These are phyloP conservation scores for Temnothorax ravouxi DNA, from an alignment of 2,888 invertebrate genomes.

Conservation along the genomic window DNA sequence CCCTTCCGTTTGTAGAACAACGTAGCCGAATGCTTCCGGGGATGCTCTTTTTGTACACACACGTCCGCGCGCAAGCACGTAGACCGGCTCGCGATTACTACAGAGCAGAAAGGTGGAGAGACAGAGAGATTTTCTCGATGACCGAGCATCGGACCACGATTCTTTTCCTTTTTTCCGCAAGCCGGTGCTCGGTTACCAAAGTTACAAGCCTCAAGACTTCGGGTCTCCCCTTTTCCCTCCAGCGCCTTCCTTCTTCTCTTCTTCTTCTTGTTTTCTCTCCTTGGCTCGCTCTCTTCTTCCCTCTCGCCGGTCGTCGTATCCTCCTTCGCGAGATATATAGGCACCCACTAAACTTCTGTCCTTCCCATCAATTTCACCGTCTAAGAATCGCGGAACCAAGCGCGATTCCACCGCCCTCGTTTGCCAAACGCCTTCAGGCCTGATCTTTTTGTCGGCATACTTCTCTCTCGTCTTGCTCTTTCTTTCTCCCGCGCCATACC, in stretches of 20 bases:
- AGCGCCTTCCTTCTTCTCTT: conserved; percentile 37
- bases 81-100: conserved; percentile 49
- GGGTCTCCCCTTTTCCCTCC: conserved; percentile 49
- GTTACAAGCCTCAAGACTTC: conserved; percentile 75
- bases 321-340: conserved; percentile 77
- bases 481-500: conserved; percentile 31
- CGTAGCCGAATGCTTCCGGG: conserved; percentile 32
- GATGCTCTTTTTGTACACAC: conserved; percentile 43
- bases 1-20: conserved; percentile 47
- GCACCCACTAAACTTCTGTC: conserved; percentile 81
- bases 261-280: conserved; percentile 34
- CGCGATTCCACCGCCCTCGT: conserved; percentile 71
- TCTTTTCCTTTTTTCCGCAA: conserved; percentile 59
- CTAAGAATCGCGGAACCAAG: conserved; percentile 77
- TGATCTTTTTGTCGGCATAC: conserved; percentile 75
- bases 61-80: conserved; percentile 30
- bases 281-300: conserved; percentile 30
- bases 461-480: conserved; percentile 20
- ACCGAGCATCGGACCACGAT: conserved; percentile 73
- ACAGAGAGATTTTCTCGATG: conserved; percentile 72
- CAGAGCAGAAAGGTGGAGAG: conserved; percentile 47
- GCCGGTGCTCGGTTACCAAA: conserved; percentile 71
- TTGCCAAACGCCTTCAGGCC: conserved; percentile 75
- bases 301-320: conserved; percentile 50
- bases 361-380: conserved; percentile 80